Conservation (phyloP, 1,140 invertebrate species). For the Bombus terrestris region DNA sequence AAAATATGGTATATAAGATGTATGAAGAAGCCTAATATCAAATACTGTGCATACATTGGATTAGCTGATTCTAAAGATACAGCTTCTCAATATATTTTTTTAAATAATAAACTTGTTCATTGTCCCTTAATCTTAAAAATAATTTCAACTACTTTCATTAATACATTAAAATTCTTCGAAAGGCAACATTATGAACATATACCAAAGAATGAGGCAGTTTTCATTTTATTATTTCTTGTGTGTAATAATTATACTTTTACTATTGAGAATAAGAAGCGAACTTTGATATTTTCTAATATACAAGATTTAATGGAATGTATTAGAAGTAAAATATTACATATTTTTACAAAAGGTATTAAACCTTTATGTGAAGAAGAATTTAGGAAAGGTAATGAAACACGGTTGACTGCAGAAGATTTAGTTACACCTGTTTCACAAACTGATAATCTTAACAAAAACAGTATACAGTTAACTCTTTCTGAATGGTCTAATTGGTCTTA, state of each 20-base stretch:
- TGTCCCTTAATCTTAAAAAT: slow-evolving; percentile 62
- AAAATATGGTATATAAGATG: slow-evolving; percentile 57
- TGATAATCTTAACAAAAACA: background rate
- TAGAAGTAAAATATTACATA: slow-evolving; percentile 41
- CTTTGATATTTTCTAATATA: slow-evolving; percentile 49
- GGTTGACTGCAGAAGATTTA: background rate
- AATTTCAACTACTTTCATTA: slow-evolving; percentile 29
- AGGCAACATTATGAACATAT: slow-evolving; percentile 29
- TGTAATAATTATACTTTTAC: slow-evolving; percentile 58
- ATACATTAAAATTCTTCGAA: background rate
- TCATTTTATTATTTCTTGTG: slow-evolving; percentile 68
- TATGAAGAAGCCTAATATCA: background rate
- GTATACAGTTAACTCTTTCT: slow-evolving; percentile 46
- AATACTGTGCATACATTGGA: slow-evolving; percentile 65
- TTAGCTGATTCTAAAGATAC: slow-evolving; percentile 40
- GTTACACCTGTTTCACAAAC: background rate
- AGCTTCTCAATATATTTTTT: slow-evolving; percentile 56
- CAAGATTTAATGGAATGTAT: slow-evolving; percentile 51
- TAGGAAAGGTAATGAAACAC: background rate
- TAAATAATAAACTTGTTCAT: slow-evolving; percentile 65
- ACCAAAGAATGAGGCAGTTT: slow-evolving; percentile 39
- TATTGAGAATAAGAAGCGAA: slow-evolving; percentile 30
- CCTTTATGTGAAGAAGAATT: background rate
- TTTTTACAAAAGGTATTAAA: slow-evolving; percentile 36
- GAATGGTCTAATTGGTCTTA: slow-evolving; percentile 72